Evolutionary conservation across 2,888 invertebrate genomes (phyloP), one percentile per base, ranked within the genome.

Genomic region (Folsomia manolachei): DNA sequence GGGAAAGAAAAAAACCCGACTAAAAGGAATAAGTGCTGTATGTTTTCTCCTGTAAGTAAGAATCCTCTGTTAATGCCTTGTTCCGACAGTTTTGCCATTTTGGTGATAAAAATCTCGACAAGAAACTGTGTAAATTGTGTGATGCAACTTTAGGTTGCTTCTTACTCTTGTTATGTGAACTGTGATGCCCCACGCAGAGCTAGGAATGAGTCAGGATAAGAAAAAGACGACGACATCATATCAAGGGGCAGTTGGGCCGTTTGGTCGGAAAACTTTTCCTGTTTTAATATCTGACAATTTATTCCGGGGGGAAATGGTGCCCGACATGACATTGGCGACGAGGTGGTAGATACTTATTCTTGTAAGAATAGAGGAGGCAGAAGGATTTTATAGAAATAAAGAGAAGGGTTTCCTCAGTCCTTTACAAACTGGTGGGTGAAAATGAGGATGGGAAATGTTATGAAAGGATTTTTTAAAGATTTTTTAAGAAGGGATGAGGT

Each of bases 21-120:
- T 21, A 56, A 56, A n/a, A 21, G 56, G 56, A 19, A 56, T 56
- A 56, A 56, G 56, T 56, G 56, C 19, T 56, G 56, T 21, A 56
- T 19, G 21, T 18, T 19, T 56, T 18, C 56, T 56, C 39, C 39
- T n/a, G 56, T 56, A 56, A 51, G 51, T 11, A 11, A 51, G 56
- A 56, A 56, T 56, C 7, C n/a, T 4, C 18, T 51, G 51, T 7
- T 39, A 39, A 39, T 39, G 39, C 39, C 39, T 39, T 39, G 19
- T 56, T 56, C 56, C 56, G 56, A 56, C 56, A 14, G 7, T 56
- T 56, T 56, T n/a, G 56, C 51, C 51, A 51, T 51, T 51, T 51
- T 56, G 21, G 19, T 56, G 56, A 56, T 56, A 56, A 56, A n/a
- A 56, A 56, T 56, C 56, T 56, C 56, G 18, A 56, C 56, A 56